phyloP scores from a whole-genome alignment of 2,797 vertebrate genomes.

The Silurus lanzhouensis region DNA sequence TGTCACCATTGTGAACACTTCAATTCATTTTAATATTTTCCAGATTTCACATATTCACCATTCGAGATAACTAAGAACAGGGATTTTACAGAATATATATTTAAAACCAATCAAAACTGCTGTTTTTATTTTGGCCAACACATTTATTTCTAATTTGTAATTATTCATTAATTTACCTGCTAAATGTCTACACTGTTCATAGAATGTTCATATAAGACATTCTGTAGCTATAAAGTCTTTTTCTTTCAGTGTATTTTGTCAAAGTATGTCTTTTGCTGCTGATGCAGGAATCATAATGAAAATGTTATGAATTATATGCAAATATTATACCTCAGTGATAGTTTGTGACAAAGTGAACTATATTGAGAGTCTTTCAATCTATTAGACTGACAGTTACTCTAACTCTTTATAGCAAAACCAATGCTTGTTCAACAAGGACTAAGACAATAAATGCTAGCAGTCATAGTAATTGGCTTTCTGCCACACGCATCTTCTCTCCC shows the following conservation, averaged over 20 bases:
- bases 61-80: background rate
- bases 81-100: background rate
- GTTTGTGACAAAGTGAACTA: background rate
- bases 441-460: conserved; percentile 6
- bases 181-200: background rate
- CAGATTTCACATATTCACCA: background rate
- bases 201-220: background rate
- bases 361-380: background rate
- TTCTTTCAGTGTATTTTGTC: background rate
- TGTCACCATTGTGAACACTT: background rate
- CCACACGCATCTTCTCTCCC: conserved; percentile 27
- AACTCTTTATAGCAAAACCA: background rate
- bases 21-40: background rate
- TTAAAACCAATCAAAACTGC: background rate
- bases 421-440: background rate
- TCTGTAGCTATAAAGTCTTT: background rate
- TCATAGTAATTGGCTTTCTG: conserved; percentile 36
- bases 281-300: background rate
- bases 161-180: background rate
- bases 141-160: background rate
- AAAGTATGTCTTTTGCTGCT: background rate
- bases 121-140: background rate
- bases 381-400: background rate
- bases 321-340: background rate
- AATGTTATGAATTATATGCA: background rate